phyloP scores from a whole-genome alignment of 2,888 invertebrate species.

The Tethea ocularis region DNA sequence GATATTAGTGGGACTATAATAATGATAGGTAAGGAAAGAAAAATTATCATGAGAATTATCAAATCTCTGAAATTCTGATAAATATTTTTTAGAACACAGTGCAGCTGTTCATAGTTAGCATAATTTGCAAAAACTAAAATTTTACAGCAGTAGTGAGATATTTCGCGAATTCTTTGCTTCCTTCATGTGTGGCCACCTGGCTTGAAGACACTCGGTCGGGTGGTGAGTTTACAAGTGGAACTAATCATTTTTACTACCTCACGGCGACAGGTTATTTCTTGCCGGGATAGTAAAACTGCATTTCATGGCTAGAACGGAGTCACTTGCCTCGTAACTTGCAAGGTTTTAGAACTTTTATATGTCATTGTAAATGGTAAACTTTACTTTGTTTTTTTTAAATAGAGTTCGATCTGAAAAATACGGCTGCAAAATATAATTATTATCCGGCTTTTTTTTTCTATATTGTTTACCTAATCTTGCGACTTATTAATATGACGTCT shows the following conservation, averaged over 20 bases:
- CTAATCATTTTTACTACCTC: slow-evolving; percentile 53
- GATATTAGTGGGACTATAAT: too few species aligned
- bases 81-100: too few species aligned
- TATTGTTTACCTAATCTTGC: too few species aligned
- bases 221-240: slow-evolving; percentile 45
- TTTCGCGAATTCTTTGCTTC: not conserved
- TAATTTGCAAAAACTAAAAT: too few species aligned
- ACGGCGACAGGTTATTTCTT: slow-evolving; percentile 30
- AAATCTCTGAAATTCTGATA: too few species aligned
- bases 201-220: slow-evolving; percentile 20
- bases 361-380: not conserved
- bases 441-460: too few species aligned
- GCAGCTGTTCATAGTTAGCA: too few species aligned
- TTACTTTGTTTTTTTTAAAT: not conserved
- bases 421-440: too few species aligned
- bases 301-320: slow-evolving; percentile 26
- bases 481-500: too few species aligned
- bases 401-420: too few species aligned
- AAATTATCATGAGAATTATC: too few species aligned
- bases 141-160: not conserved
- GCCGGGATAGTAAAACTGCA: slow-evolving; percentile 34
- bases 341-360: slow-evolving; percentile 17
- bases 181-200: slow-evolving; percentile 2
- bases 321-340: slow-evolving; percentile 24
- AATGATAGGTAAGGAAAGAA: too few species aligned